Evolutionary conservation across 1,140 invertebrate species (phyloP), one percentile per base, ranked within the genome.

Genomic region (Harlomillsia oculata): DNA sequence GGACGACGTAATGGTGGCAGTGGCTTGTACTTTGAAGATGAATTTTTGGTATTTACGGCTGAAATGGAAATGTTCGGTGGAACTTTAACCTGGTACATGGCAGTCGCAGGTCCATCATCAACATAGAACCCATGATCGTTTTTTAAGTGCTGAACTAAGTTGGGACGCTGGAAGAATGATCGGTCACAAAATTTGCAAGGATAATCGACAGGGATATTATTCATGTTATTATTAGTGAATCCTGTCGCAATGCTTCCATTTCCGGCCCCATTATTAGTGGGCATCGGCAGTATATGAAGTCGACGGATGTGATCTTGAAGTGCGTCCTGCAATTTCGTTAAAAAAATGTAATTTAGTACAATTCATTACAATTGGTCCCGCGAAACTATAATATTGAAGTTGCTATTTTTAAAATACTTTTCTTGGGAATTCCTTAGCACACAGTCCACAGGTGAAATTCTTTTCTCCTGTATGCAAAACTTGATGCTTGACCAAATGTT

Each of bases 141-240:
- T n/a, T 57, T 56, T 51, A 56, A 45, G 20, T 62, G 60, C 3
- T 50, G 41, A n/a, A 57, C 8, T 8, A 62, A 45, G 30, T 62
- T 62, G 13, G 49, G 23, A 9, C 45, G 25, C 16, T 53, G 43
- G 13, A 57, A 29, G 32, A 62, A 62, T 4, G 49, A 23, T 53
- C 61, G 58, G n/a, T 61, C 56, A 41, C 63, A 64, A 14, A 64
- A 56, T 26, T 54, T 59, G 40, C 63, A 64, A 0, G 63, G 59
- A 29, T 51, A 44, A 30, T 56, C 39, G 3, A 44, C 53, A 3
- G 46, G n/a, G 9, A 23, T 5, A 23, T 51, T 44, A 9, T 18
- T 14, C 2, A 2, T 23, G 6, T 36, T 25, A 21, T 32, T 32
- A 21, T 5, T 18, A 36, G 14, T 18, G 34, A 13, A 18, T 18